Percentiles rank a stretch among this genome's conserved stretches.
phyloP scores from a whole-genome alignment of 2,888 invertebrate species.

The Pollenia griseotomentosa region DNA sequence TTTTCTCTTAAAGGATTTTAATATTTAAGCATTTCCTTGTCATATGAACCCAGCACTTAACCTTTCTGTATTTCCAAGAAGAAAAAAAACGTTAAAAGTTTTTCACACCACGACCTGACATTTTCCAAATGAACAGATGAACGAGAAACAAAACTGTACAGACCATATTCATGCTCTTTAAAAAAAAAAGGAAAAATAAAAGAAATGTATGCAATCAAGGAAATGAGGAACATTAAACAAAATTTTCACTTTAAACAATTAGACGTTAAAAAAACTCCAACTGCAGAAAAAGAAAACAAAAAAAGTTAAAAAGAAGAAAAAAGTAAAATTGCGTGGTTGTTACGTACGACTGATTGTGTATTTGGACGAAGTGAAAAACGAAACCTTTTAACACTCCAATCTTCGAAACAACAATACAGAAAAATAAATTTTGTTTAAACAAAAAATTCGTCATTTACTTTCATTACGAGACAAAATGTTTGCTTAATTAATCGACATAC shows the following conservation, averaged over 20 bases:
- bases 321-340: constrained; percentile 72
- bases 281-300: constrained; percentile 7
- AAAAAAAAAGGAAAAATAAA: constrained; percentile 16
- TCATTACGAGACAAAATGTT: constrained; percentile 65
- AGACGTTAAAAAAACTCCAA: constrained; percentile 55
- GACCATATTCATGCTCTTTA: neutral
- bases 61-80: constrained; percentile 54
- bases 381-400: constrained; percentile 70
- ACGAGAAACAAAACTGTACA: constrained; percentile 23
- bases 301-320: constrained; percentile 15
- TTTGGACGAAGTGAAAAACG: constrained; percentile 63
- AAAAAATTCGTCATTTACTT: constrained; percentile 57
- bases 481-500: constrained; percentile 67
- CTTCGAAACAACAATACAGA: constrained; percentile 30
- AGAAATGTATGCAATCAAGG: constrained; percentile 63
- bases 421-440: constrained; percentile 11
- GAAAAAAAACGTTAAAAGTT: constrained; percentile 23
- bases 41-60: constrained; percentile 68
- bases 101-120: constrained; percentile 73
- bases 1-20: constrained; percentile 44
- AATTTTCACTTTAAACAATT: constrained; percentile 72
- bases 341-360: constrained; percentile 54
- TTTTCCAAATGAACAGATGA: constrained; percentile 55
- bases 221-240: constrained; percentile 70
- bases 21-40: constrained; percentile 54